Evolutionary conservation across 2,888 invertebrate genomes (phyloP).

Genomic region (Athrips mouffetella): DNA sequence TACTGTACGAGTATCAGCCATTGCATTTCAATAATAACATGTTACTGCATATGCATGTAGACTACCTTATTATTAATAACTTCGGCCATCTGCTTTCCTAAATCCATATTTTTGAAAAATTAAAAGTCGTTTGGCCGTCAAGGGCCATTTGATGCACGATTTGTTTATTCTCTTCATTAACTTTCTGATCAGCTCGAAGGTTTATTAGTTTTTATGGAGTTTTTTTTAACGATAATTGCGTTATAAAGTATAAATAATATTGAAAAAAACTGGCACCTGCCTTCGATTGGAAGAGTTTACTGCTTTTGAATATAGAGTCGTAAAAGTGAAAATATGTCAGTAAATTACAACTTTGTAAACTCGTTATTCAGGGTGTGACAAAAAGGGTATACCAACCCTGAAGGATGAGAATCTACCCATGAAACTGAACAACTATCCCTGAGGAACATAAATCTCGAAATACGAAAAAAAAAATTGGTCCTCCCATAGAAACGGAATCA

Average conservation of each 20-base stretch:
- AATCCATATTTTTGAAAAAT: slow-evolving; percentile 18
- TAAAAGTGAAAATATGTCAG: no score
- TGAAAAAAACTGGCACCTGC: slow-evolving; percentile 32
- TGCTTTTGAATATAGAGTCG: not conserved
- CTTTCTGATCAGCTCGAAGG: slow-evolving; percentile 27
- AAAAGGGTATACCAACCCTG: no score
- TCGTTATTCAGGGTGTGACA: no score
- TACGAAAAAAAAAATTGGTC: no score
- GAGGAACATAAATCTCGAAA: no score
- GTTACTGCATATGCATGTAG: no score
- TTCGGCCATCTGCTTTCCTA: slow-evolving; percentile 13
- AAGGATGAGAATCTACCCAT: no score
- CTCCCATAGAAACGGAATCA: no score
- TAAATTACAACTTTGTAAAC: no score
- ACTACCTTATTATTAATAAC: not conserved
- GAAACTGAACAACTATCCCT: no score
- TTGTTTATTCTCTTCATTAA: slow-evolving; percentile 47
- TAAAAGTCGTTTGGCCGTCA: slow-evolving; percentile 23
- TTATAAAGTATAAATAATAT: slow-evolving; percentile 31
- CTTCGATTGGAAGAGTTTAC: slow-evolving; percentile 26
- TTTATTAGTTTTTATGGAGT: slow-evolving; percentile 35
- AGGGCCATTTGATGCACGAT: slow-evolving; percentile 33
- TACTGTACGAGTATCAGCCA: no score
- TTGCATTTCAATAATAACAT: no score
- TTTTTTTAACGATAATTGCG: slow-evolving; percentile 40